These are phyloP conservation scores for Aphaenogaster rudis DNA, from an alignment of 1,140 invertebrate genomes.

Conservation along the genomic window DNA sequence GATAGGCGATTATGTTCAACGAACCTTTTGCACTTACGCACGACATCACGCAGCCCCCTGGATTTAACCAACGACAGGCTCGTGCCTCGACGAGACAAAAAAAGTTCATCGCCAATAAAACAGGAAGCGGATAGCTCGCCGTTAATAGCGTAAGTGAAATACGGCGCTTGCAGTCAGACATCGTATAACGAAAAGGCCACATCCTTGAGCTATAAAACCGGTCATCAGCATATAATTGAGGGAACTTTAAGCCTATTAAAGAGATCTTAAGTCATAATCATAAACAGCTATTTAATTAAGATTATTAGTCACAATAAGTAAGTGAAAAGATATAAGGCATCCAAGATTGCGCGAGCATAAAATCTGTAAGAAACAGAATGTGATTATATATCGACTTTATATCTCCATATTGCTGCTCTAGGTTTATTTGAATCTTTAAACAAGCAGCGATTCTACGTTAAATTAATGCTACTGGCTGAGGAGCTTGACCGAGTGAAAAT, in stretches of 20 bases:
- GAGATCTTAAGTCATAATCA: neutral
- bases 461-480: constrained; percentile 2
- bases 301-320: neutral
- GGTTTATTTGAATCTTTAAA: constrained; percentile 3
- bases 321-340: neutral
- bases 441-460: neutral
- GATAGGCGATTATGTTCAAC: constrained; percentile 73
- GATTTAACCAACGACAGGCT: constrained; percentile 66
- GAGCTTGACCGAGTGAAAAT: neutral
- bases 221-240: neutral
- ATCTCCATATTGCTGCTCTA: neutral
- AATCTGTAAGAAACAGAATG: neutral
- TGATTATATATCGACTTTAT: neutral
- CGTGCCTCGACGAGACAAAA: constrained; percentile 64
- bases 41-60: constrained; percentile 54
- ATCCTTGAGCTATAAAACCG: constrained; percentile 9
- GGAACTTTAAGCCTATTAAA: neutral
- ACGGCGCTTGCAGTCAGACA: constrained; percentile 15
- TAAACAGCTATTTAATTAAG: neutral
- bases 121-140: constrained; percentile 30
- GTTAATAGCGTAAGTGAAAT: constrained; percentile 57
- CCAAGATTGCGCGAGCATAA: neutral
- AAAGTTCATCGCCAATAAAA: constrained; percentile 64
- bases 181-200: neutral
- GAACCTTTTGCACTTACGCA: constrained; percentile 67